Evolutionary conservation across 2,797 vertebrate species (phyloP).

Genomic region (Dendrocincla tyrannina): DNA sequence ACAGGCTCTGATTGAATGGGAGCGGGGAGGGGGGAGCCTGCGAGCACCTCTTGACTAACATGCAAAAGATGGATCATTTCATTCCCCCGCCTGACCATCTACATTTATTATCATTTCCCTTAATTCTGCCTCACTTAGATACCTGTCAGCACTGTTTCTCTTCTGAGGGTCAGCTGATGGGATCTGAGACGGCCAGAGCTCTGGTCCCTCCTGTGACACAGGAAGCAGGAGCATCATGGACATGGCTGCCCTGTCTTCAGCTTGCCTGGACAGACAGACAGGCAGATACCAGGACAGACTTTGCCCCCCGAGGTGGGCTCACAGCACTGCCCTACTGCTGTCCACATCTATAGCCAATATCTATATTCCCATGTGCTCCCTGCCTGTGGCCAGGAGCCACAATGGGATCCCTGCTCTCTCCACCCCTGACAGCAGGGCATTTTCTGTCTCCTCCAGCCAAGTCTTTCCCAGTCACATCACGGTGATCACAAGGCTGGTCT

Average conservation of each 20-base stretch:
- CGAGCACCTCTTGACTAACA: constrained; percentile 78
- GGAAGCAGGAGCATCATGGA: not conserved
- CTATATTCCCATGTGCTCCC: fast-evolving
- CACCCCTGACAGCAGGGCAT: fast-evolving
- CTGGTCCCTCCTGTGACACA: fast-evolving
- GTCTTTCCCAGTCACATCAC: not conserved
- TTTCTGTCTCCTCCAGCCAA: not conserved
- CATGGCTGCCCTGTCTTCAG: not conserved
- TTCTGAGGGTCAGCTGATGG: constrained; percentile 53
- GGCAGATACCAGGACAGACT: not conserved
- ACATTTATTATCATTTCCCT: constrained; percentile 79
- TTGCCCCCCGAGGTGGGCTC: not conserved
- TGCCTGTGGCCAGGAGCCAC: fast-evolving
- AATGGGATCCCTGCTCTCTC: not conserved
- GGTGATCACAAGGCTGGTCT: not conserved
- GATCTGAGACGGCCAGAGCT: constrained; percentile 15
- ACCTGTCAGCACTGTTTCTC: constrained; percentile 71
- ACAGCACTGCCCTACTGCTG: not conserved
- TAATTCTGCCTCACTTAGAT: constrained; percentile 70
- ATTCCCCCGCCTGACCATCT: constrained; percentile 78
- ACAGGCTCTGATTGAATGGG: constrained; percentile 92
- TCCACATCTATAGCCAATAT: fast-evolving
- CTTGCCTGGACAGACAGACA: fast-evolving
- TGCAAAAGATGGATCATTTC: constrained; percentile 90
- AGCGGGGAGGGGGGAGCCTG: constrained; percentile 72